Percentiles rank a stretch among this genome's conserved stretches.
These are phyloP conservation scores for Anabacerthia variegaticeps DNA, from an alignment of 2,797 vertebrate genomes.

Conservation along the genomic window DNA sequence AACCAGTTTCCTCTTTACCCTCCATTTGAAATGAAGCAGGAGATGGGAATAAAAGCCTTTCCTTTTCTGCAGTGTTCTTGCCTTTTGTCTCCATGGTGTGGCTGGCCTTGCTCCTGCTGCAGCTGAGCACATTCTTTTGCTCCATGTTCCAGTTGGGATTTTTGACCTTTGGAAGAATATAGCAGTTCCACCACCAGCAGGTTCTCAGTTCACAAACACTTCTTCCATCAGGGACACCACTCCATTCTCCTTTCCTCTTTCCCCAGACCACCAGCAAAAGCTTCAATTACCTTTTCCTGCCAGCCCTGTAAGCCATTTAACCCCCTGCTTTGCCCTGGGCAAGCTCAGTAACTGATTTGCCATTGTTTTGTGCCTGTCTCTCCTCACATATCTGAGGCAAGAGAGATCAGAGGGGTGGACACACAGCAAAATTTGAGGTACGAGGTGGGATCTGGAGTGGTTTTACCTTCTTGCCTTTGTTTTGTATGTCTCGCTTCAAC, in stretches of 20 bases:
- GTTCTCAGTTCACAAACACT: conserved; percentile 10
- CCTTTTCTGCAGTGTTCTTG: neutral
- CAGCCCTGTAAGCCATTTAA: neutral
- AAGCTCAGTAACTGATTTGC: neutral
- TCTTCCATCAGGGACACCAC: neutral
- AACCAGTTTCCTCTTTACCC: neutral
- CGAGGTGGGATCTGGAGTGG: neutral
- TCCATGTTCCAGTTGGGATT: neutral
- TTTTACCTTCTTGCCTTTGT: neutral
- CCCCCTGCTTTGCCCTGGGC: neutral
- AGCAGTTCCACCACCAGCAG: neutral
- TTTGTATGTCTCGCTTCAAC: accelerated
- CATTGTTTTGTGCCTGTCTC: neutral
- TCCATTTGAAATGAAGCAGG: neutral
- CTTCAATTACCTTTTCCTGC: neutral
- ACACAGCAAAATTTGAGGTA: neutral
- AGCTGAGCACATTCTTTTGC: neutral
- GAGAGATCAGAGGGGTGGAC: neutral
- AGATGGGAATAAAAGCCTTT: neutral
- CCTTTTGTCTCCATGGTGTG: neutral
- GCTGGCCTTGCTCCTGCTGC: neutral
- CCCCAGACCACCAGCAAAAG: neutral
- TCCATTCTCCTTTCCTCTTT: neutral
- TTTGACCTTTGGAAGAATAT: conserved; percentile 9
- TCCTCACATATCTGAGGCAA: neutral